These are phyloP conservation scores for Agrochola circellaris DNA, from an alignment of 2,888 invertebrate genomes.

Conservation along the genomic window DNA sequence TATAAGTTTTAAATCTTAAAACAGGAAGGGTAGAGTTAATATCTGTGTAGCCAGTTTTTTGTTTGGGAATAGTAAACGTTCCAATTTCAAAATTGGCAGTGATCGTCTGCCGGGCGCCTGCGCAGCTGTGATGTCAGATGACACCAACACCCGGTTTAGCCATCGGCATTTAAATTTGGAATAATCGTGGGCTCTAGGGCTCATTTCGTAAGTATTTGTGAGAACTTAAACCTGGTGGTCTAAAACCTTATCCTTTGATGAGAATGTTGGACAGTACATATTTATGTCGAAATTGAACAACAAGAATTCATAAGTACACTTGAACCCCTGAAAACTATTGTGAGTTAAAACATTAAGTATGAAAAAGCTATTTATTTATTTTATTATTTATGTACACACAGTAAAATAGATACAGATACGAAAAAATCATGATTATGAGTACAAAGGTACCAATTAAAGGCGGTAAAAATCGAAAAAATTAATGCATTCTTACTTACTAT, in stretches of 20 bases:
- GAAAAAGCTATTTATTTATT: neutral
- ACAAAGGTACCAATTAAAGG: too few species aligned
- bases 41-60: slow-evolving; percentile 66
- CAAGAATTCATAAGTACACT: neutral
- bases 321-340: neutral
- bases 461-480: too few species aligned
- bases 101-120: slow-evolving; percentile 81
- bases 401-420: too few species aligned
- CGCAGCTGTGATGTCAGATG: slow-evolving; percentile 81
- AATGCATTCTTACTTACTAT: too few species aligned
- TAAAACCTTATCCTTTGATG: neutral
- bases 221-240: neutral
- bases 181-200: neutral
- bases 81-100: slow-evolving; percentile 81
- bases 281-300: neutral
- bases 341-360: neutral
- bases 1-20: slow-evolving; percentile 67
- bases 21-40: slow-evolving; percentile 70
- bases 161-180: slow-evolving; percentile 13
- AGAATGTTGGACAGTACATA: neutral
- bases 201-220: neutral
- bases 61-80: slow-evolving; percentile 73
- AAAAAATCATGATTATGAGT: too few species aligned
- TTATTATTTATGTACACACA: too few species aligned
- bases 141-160: slow-evolving; percentile 66